Conservation (phyloP, 2,113 vertebrate species). For the Chaetorhynchus papuensis region DNA sequence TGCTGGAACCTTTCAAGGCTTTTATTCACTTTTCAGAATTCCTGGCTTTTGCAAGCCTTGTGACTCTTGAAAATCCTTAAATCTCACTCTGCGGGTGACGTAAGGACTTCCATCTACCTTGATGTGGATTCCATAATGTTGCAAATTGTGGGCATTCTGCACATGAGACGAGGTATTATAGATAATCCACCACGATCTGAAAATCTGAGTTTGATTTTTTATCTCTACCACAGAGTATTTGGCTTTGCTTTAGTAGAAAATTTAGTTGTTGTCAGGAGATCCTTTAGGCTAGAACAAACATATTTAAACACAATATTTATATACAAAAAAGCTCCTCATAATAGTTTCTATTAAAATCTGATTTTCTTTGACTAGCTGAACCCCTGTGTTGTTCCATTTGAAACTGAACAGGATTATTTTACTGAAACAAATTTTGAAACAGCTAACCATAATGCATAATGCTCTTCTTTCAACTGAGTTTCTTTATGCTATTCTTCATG, state of each 20-base stretch:
- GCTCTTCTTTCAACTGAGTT: not conserved
- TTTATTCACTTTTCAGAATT: not conserved
- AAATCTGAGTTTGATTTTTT: not conserved
- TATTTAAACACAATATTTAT: not conserved
- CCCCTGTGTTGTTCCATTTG: not conserved
- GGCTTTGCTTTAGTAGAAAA: not conserved
- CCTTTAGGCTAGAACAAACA: not conserved
- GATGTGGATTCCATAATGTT: not conserved
- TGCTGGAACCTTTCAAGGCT: not conserved
- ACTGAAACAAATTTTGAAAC: not conserved
- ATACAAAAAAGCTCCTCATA: not conserved
- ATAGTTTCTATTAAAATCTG: not conserved
- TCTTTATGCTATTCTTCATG: not conserved
- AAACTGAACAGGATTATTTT: not conserved
- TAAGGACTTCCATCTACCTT: not conserved
- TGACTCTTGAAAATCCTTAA: not conserved
- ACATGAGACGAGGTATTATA: accelerated
- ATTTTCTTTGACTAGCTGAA: not conserved
- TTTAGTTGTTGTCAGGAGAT: not conserved
- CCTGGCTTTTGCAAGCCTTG: not conserved
- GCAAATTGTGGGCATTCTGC: not conserved
- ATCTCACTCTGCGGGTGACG: not conserved
- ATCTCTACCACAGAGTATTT: not conserved
- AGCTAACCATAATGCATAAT: not conserved
- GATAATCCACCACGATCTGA: not conserved